Evolutionary conservation across 2,113 vertebrate genomes (phyloP).

Genomic region (Anseranas semipalmata): DNA sequence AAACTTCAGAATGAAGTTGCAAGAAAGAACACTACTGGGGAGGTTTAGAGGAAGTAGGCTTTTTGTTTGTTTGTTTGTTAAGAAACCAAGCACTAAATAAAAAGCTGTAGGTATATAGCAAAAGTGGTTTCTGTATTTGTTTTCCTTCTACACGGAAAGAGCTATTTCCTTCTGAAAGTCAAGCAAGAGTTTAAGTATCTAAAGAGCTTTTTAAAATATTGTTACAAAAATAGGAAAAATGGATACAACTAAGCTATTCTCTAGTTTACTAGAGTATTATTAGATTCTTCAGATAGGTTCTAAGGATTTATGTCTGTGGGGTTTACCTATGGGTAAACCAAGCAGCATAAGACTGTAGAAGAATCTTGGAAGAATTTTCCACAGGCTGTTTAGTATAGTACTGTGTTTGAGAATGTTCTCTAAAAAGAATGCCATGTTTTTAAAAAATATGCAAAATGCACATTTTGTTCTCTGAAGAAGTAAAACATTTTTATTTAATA

Average conservation of each 20-base stretch:
- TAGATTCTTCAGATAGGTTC: background rate
- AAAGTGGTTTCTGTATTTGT: background rate
- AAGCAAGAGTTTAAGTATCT: background rate
- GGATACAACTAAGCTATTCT: background rate
- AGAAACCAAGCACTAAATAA: background rate
- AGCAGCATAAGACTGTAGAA: background rate
- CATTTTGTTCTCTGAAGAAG: background rate
- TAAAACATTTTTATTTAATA: background rate
- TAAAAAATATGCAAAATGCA: background rate
- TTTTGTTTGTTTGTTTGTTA: background rate
- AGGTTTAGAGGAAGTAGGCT: background rate
- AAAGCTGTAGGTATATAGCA: background rate
- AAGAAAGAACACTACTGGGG: background rate
- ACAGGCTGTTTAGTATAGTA: background rate
- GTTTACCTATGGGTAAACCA: background rate
- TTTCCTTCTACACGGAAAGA: background rate
- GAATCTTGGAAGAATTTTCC: background rate
- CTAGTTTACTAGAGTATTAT: background rate
- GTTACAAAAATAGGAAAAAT: background rate
- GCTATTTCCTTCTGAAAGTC: background rate
- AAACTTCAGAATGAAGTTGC: background rate
- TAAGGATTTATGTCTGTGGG: background rate
- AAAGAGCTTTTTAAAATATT: fast-evolving
- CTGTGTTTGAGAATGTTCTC: background rate
- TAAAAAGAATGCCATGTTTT: background rate